A percentile compares a stretch with the other conserved stretches of the same genome.
These are phyloP conservation scores for Tetraneura akinire DNA, from an alignment of 1,140 invertebrate genomes.

Conservation along the genomic window DNA sequence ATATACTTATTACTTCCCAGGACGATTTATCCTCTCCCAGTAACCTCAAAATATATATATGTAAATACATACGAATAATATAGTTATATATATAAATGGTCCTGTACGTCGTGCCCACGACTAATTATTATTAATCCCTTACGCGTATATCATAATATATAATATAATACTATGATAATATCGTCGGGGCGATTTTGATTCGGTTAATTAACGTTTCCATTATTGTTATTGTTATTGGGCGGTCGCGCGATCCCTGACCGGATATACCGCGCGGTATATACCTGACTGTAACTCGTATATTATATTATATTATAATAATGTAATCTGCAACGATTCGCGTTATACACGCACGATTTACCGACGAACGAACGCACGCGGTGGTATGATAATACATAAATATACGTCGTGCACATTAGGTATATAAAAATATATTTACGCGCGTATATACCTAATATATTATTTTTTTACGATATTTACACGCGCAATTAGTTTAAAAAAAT, in stretches of 20 bases:
- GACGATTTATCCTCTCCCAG: no score
- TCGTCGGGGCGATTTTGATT: constrained; percentile 18
- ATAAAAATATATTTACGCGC: no score
- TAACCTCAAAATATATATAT: no score
- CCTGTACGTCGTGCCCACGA: neutral
- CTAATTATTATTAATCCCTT: constrained; percentile 30
- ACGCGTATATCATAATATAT: neutral
- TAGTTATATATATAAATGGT: no score
- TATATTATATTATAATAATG: no score
- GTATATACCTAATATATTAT: no score
- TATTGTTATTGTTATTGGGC: constrained; percentile 24
- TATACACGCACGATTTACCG: constrained; percentile 38
- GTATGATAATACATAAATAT: neutral
- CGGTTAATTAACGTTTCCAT: constrained; percentile 40
- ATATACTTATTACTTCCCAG: neutral
- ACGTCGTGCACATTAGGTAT: no score
- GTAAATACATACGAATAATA: no score
- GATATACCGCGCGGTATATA: neutral
- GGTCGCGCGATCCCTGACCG: neutral
- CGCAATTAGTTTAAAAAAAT: neutral
- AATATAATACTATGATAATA: constrained; percentile 13
- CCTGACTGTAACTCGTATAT: no score
- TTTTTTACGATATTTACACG: constrained; percentile 11
- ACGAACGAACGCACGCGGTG: neutral
- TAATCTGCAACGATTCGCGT: neutral